phyloP scores from a whole-genome alignment of 2,113 vertebrate genomes.

The Eptesicus fuscus region DNA sequence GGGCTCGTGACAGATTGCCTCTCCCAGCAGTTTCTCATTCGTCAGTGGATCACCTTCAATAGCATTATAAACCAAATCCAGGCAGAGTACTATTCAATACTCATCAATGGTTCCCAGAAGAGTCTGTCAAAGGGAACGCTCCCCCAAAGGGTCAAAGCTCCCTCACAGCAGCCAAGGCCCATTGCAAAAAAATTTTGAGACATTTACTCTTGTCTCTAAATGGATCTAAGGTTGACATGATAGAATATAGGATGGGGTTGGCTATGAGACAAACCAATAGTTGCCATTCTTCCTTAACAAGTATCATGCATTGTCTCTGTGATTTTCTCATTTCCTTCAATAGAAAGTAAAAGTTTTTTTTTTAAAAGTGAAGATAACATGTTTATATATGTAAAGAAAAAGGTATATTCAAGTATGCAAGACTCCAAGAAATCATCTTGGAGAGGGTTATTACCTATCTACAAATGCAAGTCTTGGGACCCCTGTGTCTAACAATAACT shows the following conservation, averaged over 20 bases:
- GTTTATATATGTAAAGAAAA: not conserved
- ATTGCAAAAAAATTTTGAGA: not conserved
- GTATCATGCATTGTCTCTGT: not conserved
- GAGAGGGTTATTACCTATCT: not conserved
- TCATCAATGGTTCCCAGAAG: not conserved
- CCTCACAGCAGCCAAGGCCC: not conserved
- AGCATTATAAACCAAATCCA: not conserved
- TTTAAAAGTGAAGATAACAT: not conserved
- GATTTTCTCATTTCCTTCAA: not conserved
- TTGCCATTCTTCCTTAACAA: slow-evolving; percentile 1
- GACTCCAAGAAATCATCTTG: not conserved
- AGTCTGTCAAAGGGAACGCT: not conserved
- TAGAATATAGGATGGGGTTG: not conserved
- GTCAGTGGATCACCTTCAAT: not conserved
- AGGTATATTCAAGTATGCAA: not conserved
- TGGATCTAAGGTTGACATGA: not conserved
- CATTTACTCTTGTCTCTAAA: not conserved
- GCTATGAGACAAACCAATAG: not conserved
- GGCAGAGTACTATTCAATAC: not conserved
- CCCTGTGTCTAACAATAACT: not conserved
- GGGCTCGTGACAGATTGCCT: not conserved
- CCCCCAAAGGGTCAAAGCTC: not conserved
- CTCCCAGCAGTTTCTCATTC: not conserved
- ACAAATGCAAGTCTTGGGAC: not conserved
- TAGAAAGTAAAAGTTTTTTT: not conserved